Evolutionary conservation across 2,113 vertebrate species (phyloP), one percentile per base, ranked within the genome.

Genomic region (Pituophis catenifer): DNA sequence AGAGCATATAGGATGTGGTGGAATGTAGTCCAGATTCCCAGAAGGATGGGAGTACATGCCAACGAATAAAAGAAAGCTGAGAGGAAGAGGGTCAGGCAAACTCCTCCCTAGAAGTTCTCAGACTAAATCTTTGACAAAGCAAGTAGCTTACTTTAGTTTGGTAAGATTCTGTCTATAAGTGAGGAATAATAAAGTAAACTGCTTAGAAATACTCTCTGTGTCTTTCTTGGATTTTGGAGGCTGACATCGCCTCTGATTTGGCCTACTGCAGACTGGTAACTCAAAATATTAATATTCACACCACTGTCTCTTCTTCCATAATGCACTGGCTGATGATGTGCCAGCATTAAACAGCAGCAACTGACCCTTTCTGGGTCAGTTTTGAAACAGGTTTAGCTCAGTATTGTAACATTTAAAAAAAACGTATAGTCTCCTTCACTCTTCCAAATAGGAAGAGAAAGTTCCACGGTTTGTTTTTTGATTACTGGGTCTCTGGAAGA

Each of bases 341-440:
- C 15, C 70, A 19, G 29, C n/a, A 75, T 38, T 38, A 38, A 33
- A 75, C 7, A 57, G 19, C 55, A 57, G 19, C 55, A 57, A 57
- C 5, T 57, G 55, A 57, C 55, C 12, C 70, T 54, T 62, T 88
- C 38, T 21, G 95, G 85, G 85, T 44, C 53, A 0, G 0, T 5
- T 0, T 91, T 87, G 93, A 26, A 86, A 91, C 91, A 53, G 19
- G 38, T 86, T 94, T 62, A 50, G 94, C 55, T 94, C 52, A 90
- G 13, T 57, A 86, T 70, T 1, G 55, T 94, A 88, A 94, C 38
- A 91, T 89, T 88, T n/a, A 11, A 24, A 38, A 89, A 62, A 62
- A 62, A 2, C 1, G 1, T 9, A 65, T 19, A 4, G 33, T 75
- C 91, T 2, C 75, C 86, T 85, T 81, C 44, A 2, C 53, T 93